phyloP scores from a whole-genome alignment of 2,888 invertebrate species.

The Heliconius charithonia region DNA sequence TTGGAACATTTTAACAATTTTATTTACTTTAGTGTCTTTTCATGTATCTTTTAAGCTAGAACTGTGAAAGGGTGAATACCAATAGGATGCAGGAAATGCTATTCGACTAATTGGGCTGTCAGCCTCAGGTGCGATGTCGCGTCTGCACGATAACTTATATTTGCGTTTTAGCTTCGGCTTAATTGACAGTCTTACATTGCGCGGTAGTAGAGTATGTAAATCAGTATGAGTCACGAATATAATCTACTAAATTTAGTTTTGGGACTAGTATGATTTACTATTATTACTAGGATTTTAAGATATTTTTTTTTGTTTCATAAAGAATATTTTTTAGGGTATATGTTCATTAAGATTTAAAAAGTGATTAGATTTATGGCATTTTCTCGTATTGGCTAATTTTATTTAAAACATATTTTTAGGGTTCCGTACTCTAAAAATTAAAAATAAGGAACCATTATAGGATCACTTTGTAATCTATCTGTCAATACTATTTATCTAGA shows the following conservation, averaged over 20 bases:
- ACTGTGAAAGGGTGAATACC: constrained; percentile 47
- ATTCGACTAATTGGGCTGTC: constrained; percentile 76
- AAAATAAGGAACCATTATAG: too few relatives aligned
- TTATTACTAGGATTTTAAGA: not conserved
- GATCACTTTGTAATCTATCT: too few relatives aligned
- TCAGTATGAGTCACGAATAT: constrained; percentile 23
- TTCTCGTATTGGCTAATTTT: too few relatives aligned
- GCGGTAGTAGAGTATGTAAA: constrained; percentile 32
- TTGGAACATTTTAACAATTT: not conserved
- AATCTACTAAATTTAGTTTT: not conserved
- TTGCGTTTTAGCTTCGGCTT: constrained; percentile 56
- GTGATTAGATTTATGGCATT: too few relatives aligned
- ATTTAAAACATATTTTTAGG: too few relatives aligned
- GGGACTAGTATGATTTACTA: too few relatives aligned
- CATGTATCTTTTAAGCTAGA: constrained; percentile 20
- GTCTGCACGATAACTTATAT: constrained; percentile 61
- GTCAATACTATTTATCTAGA: too few relatives aligned
- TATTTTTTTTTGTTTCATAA: not conserved
- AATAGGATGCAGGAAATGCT: constrained; percentile 53
- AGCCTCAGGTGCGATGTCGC: constrained; percentile 71
- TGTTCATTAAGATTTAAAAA: too few relatives aligned
- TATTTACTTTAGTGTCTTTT: constrained; percentile 14
- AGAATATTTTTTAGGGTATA: too few relatives aligned
- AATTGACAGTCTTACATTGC: constrained; percentile 55
- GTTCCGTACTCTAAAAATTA: too few relatives aligned